Evolutionary conservation across 2,888 invertebrate genomes (phyloP).

Genomic region (Helobdella robusta): DNA sequence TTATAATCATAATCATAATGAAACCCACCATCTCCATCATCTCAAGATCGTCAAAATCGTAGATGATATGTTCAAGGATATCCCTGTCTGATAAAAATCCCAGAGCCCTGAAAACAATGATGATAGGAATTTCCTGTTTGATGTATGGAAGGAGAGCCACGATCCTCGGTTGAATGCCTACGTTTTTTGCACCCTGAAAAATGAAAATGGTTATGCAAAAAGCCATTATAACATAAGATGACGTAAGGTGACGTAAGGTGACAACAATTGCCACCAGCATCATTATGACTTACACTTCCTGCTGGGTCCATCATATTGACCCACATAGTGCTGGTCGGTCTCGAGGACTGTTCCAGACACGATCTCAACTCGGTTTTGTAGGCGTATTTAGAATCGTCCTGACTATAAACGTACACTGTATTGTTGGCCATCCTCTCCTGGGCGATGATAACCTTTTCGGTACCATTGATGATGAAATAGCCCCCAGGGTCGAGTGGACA

Average conservation of each 20-base stretch:
- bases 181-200: constrained; percentile 56
- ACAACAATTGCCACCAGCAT: too few relatives aligned
- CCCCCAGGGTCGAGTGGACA: constrained; percentile 98
- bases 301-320: constrained; percentile 99
- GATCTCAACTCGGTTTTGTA: constrained; percentile 96
- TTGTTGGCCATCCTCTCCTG: constrained; percentile 99
- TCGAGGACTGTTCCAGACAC: constrained; percentile 74
- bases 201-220: too few relatives aligned
- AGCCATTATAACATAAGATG: too few relatives aligned
- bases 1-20: too few relatives aligned
- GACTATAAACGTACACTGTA: constrained; percentile 97
- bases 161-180: constrained; percentile 91
- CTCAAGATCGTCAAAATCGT: constrained; percentile 99
- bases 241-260: too few relatives aligned
- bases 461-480: constrained; percentile 98
- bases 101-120: constrained; percentile 97
- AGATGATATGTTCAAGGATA: constrained; percentile 97
- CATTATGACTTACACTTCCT: constrained; percentile 57
- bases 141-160: constrained; percentile 96
- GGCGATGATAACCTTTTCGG: constrained; percentile 93
- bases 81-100: constrained; percentile 99
- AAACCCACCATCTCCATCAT: constrained; percentile 97
- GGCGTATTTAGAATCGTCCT: constrained; percentile 99
- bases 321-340: constrained; percentile 95
- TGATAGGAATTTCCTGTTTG: constrained; percentile 97